Evolutionary conservation across 2,888 invertebrate species (phyloP).

Genomic region (Amphimallon solstitiale): DNA sequence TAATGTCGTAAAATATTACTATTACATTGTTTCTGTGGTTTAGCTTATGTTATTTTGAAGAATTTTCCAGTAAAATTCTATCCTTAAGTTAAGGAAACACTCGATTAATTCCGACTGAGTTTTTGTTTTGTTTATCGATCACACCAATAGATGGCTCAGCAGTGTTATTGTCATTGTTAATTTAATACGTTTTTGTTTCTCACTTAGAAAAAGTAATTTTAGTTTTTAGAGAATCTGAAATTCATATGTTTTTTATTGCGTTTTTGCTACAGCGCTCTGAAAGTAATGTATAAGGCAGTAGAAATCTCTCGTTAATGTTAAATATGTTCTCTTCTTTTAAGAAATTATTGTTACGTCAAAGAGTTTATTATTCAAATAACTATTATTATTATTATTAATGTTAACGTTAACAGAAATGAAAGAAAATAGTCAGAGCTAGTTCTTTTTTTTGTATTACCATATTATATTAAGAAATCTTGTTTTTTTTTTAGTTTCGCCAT

Average conservation of each 20-base stretch:
- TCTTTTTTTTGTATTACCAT: not conserved
- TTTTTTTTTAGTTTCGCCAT: conserved; percentile 17
- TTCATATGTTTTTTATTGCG: not conserved
- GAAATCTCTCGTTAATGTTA: conserved; percentile 8
- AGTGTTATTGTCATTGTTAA: no score
- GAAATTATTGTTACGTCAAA: not conserved
- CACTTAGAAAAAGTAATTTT: not conserved
- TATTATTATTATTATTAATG: not conserved
- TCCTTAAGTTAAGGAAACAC: no score
- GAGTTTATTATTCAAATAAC: not conserved
- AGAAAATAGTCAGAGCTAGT: no score
- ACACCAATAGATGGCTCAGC: no score
- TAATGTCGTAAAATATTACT: no score
- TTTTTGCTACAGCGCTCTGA: not conserved
- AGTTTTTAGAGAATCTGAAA: not conserved
- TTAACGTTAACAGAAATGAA: not conserved
- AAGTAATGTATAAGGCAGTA: not conserved
- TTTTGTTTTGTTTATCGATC: no score
- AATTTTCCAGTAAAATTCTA: no score
- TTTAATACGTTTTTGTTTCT: no score
- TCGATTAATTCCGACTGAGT: no score
- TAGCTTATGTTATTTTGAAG: no score
- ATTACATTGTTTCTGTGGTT: no score
- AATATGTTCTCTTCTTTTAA: not conserved
- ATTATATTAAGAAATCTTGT: conserved; percentile 2